Percentiles rank a stretch among this genome's conserved stretches.
Conservation (phyloP, 2,113 vertebrate species). For the Psilopsiagon aymara region DNA sequence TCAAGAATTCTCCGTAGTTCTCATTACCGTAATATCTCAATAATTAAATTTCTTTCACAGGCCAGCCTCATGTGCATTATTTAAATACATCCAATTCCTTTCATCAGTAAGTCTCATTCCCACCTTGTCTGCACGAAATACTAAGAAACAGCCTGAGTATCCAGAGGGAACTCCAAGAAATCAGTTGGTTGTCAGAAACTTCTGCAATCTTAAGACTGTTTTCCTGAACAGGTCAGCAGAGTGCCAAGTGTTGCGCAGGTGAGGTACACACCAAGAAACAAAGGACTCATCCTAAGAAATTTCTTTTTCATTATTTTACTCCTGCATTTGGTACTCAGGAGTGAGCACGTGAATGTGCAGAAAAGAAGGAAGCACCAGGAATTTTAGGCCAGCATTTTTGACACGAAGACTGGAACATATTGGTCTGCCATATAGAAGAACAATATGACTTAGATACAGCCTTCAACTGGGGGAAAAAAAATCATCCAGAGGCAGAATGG, state of each 20-base stretch:
- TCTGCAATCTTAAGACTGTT: not conserved
- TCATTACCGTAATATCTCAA: not conserved
- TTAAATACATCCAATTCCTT: not conserved
- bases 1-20: not conserved
- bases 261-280: not conserved
- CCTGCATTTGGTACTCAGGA: not conserved
- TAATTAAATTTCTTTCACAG: not conserved
- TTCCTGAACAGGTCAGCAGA: not conserved
- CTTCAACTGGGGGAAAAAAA: not conserved
- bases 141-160: not conserved
- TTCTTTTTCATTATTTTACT: not conserved
- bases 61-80: not conserved
- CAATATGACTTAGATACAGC: not conserved
- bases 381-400: not conserved
- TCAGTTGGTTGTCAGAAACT: not conserved
- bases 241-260: not conserved
- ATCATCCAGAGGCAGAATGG: not conserved
- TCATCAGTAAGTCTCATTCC: not conserved
- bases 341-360: not conserved
- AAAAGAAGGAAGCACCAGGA: not conserved
- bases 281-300: not conserved
- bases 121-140: not conserved
- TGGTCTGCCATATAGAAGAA: not conserved
- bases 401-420: not conserved
- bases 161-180: not conserved